Percentiles rank a stretch among this genome's conserved stretches.
phyloP scores from a whole-genome alignment of 2,797 vertebrate species.

The Cottoperca gobio region DNA sequence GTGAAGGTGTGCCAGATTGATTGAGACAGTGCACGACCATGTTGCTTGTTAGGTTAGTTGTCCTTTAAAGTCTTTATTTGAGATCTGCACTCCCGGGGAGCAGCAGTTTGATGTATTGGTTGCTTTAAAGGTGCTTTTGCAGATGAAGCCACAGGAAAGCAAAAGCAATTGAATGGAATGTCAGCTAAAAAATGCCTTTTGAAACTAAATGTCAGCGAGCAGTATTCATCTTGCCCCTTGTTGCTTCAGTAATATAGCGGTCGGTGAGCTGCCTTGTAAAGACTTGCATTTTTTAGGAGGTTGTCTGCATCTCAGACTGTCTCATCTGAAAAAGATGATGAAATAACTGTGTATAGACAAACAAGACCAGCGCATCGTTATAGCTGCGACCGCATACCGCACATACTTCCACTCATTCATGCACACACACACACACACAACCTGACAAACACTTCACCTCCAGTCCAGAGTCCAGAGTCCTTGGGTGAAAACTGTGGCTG shows the following conservation, averaged over 20 bases:
- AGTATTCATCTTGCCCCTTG: slow-evolving; percentile 55
- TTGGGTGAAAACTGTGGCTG: too few relatives aligned
- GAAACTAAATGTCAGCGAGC: slow-evolving; percentile 71
- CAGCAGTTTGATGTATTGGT: slow-evolving; percentile 65
- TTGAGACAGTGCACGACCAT: slow-evolving; percentile 20
- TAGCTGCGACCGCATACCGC: too few relatives aligned
- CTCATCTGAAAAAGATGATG: slow-evolving; percentile 20
- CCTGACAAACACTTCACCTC: too few relatives aligned
- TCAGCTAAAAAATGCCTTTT: slow-evolving; percentile 63
- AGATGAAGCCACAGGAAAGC: slow-evolving; percentile 63
- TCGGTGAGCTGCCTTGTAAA: slow-evolving; percentile 43
- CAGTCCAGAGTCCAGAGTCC: too few relatives aligned
- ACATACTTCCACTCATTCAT: too few relatives aligned
- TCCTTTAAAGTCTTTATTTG: slow-evolving; percentile 40
- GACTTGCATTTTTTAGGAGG: slow-evolving; percentile 18
- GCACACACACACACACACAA: too few relatives aligned
- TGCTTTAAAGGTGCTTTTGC: slow-evolving; percentile 60
- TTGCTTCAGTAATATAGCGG: slow-evolving; percentile 43
- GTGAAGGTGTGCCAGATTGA: slow-evolving; percentile 41
- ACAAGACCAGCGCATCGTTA: too few relatives aligned
- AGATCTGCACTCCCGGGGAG: slow-evolving; percentile 20
- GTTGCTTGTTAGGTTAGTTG: slow-evolving; percentile 44
- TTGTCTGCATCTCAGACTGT: slow-evolving; percentile 9
- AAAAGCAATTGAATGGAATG: slow-evolving; percentile 59
- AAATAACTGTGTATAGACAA: slow-evolving; percentile 10